Base-by-base conservation (phyloP, 2,888 invertebrate species). In the Prenolepis imparis region DNA sequence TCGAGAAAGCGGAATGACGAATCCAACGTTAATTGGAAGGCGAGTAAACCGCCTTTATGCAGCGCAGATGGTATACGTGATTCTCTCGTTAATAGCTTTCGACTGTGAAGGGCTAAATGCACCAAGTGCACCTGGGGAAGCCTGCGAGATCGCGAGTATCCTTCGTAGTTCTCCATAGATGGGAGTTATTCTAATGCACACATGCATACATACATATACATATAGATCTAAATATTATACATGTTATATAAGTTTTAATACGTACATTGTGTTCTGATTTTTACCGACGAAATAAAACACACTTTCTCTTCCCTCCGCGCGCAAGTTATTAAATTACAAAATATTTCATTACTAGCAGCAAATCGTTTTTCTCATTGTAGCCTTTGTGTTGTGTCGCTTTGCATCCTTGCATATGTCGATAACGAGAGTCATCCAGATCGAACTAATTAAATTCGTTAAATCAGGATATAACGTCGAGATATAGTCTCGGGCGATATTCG, bases 361-460 rank as follows among this genome's bases (percentile, higher is more conserved):
- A 80, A 70, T 21, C 18, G 18, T 48, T 72, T 78, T 70, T 78
- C 59, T 44, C 44, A 3, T 70, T 55, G 1, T 32, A 9, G 28
- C 52, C 57, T 70, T 44, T 1, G 12, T 32, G 36, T 39, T 24
- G 32, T 21, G 21, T 78, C 21, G 11, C 72, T 78, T 68, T 68
- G 57, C 21, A 24, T 68, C 21, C 15, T 78, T 61, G n/a, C 70
- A 44, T 78, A 5, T 28, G 18, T 39, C 39, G n/a, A 15, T 64
- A 75, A 81, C 28, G 48, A 81, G 75, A 77, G 55, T 8, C 21
- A 28, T 82, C 44, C 21, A 32, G 39, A 11, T 64, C 32, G 12
- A 73, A 73, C 41, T 64, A 75, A 82, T 82, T 81, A 81, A 70
- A 59, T 70, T 70, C 48, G 28, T 75, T 64, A 78, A 64, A 77